These are phyloP conservation scores for Alca torda DNA, from an alignment of 2,797 vertebrate genomes.

Conservation along the genomic window DNA sequence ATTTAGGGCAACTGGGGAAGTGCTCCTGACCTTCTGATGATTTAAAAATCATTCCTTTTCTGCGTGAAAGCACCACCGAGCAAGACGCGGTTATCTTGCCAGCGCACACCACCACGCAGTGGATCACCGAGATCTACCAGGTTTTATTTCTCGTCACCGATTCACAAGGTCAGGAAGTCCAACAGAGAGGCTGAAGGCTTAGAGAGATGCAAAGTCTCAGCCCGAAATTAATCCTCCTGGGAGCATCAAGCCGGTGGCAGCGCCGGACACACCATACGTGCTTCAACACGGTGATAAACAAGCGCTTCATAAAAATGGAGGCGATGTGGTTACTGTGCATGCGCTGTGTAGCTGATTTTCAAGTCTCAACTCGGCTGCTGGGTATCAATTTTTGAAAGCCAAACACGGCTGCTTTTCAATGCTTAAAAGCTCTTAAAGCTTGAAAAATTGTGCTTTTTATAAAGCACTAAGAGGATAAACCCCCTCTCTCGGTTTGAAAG, in stretches of 20 bases:
- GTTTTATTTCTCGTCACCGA: not conserved
- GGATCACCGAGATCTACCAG: not conserved
- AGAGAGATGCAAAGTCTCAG: not conserved
- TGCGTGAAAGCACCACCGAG: not conserved
- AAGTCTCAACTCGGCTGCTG: conserved; percentile 66
- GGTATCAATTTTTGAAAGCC: not conserved
- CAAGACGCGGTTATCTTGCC: not conserved
- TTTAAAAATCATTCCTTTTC: not conserved
- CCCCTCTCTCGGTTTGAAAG: rapidly evolving
- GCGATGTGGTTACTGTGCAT: not conserved
- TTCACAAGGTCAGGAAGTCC: not conserved
- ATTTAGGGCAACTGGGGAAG: not conserved
- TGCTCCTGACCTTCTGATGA: not conserved
- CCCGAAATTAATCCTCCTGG: not conserved
- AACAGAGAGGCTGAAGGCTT: not conserved
- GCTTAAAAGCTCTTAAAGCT: not conserved
- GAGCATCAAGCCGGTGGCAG: not conserved
- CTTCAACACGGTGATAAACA: not conserved
- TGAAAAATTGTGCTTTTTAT: rapidly evolving
- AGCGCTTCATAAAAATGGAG: not conserved
- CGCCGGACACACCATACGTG: not conserved
- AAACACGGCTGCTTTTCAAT: not conserved
- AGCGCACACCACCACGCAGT: rapidly evolving
- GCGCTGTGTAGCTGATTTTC: conserved; percentile 59
- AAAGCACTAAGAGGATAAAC: not conserved